These are phyloP conservation scores for Drosophila mulleri DNA, from an alignment of 2,888 invertebrate species.

Conservation along the genomic window DNA sequence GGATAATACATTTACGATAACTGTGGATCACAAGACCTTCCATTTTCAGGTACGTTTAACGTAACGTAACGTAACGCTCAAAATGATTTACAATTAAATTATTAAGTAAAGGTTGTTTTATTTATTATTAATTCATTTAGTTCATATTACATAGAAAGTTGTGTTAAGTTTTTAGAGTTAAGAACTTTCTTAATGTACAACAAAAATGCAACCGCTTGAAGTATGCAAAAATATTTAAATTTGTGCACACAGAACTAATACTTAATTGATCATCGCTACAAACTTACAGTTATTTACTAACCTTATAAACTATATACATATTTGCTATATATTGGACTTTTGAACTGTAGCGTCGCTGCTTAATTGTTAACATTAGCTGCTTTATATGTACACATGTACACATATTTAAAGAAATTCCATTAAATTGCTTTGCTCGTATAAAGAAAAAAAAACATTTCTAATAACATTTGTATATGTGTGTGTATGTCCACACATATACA, in stretches of 20 bases:
- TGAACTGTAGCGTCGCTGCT: background rate
- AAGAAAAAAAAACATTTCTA: too few relatives aligned
- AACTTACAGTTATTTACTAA: background rate
- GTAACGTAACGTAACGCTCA: too few relatives aligned
- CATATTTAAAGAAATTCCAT: background rate
- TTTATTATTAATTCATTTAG: too few relatives aligned
- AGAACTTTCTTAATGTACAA: too few relatives aligned
- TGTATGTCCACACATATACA: too few relatives aligned
- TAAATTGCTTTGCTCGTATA: background rate
- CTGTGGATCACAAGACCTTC: slow-evolving; percentile 99
- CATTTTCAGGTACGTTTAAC: slow-evolving; percentile 93
- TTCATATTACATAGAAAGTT: too few relatives aligned
- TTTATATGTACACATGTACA: background rate
- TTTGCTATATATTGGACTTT: background rate
- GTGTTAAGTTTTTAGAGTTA: too few relatives aligned
- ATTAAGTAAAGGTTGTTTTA: too few relatives aligned
- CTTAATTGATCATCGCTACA: background rate
- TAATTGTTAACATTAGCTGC: background rate
- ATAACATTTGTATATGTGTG: too few relatives aligned
- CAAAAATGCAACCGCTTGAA: too few relatives aligned
- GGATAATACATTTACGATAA: slow-evolving; percentile 99
- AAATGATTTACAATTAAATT: background rate
- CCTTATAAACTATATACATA: background rate
- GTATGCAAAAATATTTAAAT: background rate
- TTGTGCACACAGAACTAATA: too few relatives aligned